These are phyloP conservation scores for Eurois occulta DNA, from an alignment of 2,888 invertebrate species.

Conservation along the genomic window DNA sequence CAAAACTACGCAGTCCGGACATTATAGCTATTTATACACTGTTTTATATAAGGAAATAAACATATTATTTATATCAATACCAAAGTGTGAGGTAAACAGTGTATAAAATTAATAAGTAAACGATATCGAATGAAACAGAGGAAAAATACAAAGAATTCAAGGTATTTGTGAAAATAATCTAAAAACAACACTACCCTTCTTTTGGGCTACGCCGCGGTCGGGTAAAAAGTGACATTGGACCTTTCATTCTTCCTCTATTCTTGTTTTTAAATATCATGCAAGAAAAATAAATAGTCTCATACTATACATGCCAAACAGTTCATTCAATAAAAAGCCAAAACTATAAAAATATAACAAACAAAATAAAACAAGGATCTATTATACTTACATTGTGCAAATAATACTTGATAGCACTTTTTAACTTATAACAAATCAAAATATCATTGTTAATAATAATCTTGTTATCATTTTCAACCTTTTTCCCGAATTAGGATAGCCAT, in stretches of 20 bases:
- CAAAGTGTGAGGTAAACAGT: slow-evolving; percentile 38
- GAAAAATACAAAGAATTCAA: slow-evolving; percentile 41
- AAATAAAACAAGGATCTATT: slow-evolving; percentile 75
- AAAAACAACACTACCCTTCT: background rate
- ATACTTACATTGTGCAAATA: slow-evolving; percentile 87
- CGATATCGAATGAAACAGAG: slow-evolving; percentile 46
- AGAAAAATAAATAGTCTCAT: slow-evolving; percentile 62
- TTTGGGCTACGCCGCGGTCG: background rate
- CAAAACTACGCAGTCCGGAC: slow-evolving; percentile 60
- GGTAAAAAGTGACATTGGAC: background rate
- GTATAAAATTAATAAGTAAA: slow-evolving; percentile 40
- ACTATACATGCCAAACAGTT: slow-evolving; percentile 89
- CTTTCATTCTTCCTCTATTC: slow-evolving; percentile 58
- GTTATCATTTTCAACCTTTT: slow-evolving; percentile 72
- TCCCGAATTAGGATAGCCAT: slow-evolving; percentile 81
- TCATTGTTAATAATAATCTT: slow-evolving; percentile 71
- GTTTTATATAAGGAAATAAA: slow-evolving; percentile 53
- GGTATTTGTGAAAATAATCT: slow-evolving; percentile 6
- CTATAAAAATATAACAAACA: slow-evolving; percentile 71
- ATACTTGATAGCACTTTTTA: slow-evolving; percentile 79
- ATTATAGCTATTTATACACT: slow-evolving; percentile 60
- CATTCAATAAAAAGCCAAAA: slow-evolving; percentile 81
- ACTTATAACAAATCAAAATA: slow-evolving; percentile 68
- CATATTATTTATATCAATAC: slow-evolving; percentile 33
- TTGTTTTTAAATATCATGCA: slow-evolving; percentile 64